A percentile compares a stretch with the other conserved stretches of the same genome.
These are phyloP conservation scores for Zaprionus ghesquierei DNA, from an alignment of 1,140 invertebrate species.

Conservation along the genomic window DNA sequence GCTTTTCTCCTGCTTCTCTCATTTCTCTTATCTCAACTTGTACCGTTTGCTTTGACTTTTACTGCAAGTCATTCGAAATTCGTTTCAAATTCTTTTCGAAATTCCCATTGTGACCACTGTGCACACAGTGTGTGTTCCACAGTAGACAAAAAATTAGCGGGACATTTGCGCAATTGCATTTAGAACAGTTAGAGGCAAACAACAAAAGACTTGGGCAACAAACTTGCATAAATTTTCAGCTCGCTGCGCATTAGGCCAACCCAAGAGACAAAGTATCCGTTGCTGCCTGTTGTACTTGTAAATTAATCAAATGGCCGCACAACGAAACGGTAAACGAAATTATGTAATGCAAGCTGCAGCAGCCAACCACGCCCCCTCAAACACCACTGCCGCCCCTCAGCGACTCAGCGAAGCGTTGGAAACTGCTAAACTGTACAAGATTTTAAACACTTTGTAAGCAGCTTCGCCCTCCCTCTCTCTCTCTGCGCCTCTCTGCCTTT, in stretches of 20 bases:
- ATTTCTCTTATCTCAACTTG: not conserved
- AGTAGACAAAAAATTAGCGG: constrained; percentile 32
- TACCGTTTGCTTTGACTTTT: not conserved
- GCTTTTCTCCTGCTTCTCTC: not conserved
- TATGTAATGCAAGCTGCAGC: constrained; percentile 69
- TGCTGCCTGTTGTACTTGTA: constrained; percentile 38
- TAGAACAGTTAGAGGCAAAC: constrained; percentile 44
- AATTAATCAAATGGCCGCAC: constrained; percentile 74
- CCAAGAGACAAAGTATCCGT: constrained; percentile 11
- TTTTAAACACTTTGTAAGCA: constrained; percentile 69
- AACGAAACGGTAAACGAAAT: constrained; percentile 74
- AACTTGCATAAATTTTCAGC: constrained; percentile 67
- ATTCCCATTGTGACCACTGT: constrained; percentile 3
- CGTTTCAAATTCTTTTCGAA: not conserved
- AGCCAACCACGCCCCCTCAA: constrained; percentile 17
- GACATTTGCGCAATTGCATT: constrained; percentile 49
- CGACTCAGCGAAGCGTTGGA: constrained; percentile 69
- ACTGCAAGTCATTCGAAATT: constrained; percentile 4
- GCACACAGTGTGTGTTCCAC: not conserved
- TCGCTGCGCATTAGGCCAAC: constrained; percentile 53
- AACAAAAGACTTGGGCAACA: constrained; percentile 50
- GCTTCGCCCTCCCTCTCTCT: not conserved
- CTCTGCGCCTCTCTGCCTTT: not conserved
- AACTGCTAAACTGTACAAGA: constrained; percentile 73
- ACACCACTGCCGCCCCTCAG: not conserved